Evolutionary conservation across 2,797 vertebrate genomes (phyloP).

Genomic region (Sphenopsis melanotis): DNA sequence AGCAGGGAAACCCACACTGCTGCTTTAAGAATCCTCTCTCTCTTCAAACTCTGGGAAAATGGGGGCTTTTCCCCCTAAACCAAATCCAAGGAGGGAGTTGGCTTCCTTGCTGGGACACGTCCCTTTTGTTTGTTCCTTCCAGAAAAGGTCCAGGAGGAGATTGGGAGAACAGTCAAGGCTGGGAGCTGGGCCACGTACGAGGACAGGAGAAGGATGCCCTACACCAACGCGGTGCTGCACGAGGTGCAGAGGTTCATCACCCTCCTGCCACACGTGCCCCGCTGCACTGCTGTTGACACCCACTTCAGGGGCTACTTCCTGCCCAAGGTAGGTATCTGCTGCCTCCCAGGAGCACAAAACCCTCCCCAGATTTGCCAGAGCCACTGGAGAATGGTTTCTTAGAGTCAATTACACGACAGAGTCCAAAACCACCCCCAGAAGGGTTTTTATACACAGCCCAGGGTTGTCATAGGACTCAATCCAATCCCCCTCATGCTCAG

Average conservation of each 20-base stretch:
- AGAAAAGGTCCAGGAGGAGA: conserved; percentile 75
- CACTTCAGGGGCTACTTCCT: conserved; percentile 74
- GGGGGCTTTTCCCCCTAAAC: accelerated
- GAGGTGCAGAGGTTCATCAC: conserved; percentile 77
- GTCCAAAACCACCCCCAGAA: not conserved
- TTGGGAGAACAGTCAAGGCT: conserved; percentile 48
- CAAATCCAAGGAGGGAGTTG: not conserved
- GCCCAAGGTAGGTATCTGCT: conserved; percentile 68
- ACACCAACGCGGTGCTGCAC: conserved; percentile 72
- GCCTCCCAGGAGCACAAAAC: not conserved
- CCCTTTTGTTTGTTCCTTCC: not conserved
- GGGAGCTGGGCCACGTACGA: conserved; percentile 40
- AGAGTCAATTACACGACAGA: not conserved
- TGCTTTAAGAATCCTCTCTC: not conserved
- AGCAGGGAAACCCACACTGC: not conserved
- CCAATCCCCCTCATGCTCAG: not conserved
- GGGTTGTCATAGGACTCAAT: not conserved
- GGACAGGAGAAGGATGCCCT: conserved; percentile 67
- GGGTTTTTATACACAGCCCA: not conserved
- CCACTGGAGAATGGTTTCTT: not conserved
- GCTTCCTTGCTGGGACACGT: not conserved
- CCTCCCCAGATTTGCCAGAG: not conserved
- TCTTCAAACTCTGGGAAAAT: not conserved
- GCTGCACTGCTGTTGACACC: conserved; percentile 53
- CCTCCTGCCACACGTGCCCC: conserved; percentile 73